Conservation (phyloP, 1,140 invertebrate species). For the Meloidogyne hapla region DNA sequence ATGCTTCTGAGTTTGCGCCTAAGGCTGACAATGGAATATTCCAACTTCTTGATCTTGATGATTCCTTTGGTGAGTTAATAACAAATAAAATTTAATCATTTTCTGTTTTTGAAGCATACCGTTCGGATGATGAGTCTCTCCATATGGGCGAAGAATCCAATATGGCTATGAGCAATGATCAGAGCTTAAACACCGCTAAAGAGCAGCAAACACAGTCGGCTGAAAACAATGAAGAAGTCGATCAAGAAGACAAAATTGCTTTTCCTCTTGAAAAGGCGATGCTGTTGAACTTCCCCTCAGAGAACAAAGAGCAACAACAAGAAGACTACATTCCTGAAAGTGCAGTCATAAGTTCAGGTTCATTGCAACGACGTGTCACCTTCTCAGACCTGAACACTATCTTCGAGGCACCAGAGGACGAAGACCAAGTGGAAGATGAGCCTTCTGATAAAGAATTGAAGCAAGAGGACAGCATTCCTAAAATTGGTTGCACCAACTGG, state of each 20-base stretch:
- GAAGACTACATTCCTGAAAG: not conserved
- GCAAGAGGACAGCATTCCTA: not conserved
- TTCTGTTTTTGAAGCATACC: no score
- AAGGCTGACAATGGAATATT: no score
- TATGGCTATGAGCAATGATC: not conserved
- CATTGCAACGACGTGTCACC: not conserved
- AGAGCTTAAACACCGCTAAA: not conserved
- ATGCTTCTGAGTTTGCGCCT: no score
- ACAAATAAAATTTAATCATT: no score
- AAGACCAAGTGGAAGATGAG: not conserved
- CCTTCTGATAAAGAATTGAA: not conserved
- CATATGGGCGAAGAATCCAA: no score
- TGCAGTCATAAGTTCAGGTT: not conserved
- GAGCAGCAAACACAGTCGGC: not conserved
- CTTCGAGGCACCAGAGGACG: not conserved
- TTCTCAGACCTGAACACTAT: slow-evolving; percentile 2
- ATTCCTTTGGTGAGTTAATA: no score
- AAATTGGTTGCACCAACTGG: not conserved
- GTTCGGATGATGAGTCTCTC: no score
- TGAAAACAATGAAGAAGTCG: not conserved
- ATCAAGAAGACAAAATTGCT: not conserved
- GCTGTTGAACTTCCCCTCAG: not conserved
- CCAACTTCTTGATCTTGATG: no score
- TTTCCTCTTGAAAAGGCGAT: not conserved
- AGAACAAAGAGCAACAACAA: not conserved